phyloP scores from a whole-genome alignment of 1,140 invertebrate genomes.

The Acyrthosiphon pisum region DNA sequence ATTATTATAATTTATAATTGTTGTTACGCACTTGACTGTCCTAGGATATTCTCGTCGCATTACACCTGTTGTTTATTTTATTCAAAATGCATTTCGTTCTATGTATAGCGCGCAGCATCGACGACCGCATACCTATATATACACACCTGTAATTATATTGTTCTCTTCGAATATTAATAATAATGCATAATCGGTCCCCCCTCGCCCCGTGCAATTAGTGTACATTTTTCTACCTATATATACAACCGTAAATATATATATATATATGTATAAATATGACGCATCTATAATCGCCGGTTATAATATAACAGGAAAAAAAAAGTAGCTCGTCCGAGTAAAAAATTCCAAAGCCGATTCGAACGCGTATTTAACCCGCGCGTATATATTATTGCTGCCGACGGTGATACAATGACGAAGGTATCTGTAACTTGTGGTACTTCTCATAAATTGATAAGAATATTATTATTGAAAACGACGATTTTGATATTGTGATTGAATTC shows the following conservation, averaged over 20 bases:
- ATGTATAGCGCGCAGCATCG: background rate
- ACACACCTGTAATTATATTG: background rate
- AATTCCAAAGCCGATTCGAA: background rate
- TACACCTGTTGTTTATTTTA: slow-evolving; percentile 12
- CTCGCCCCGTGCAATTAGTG: background rate
- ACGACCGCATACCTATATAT: background rate
- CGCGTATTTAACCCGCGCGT: background rate
- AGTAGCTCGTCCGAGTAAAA: background rate
- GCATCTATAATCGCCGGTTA: background rate
- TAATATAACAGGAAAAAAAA: background rate
- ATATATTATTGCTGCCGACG: background rate
- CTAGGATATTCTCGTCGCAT: background rate
- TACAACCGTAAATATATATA: background rate
- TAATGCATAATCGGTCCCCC: background rate
- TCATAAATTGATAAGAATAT: too few species aligned
- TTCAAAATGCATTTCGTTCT: background rate
- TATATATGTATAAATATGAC: background rate
- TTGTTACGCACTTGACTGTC: background rate
- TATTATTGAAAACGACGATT: background rate
- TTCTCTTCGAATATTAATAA: background rate
- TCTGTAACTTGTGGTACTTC: background rate
- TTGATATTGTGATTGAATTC: background rate
- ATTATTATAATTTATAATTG: background rate
- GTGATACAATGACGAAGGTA: background rate
- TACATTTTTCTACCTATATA: background rate